Base-by-base conservation (phyloP, 2,888 invertebrate species). In the Acleris cristana region DNA sequence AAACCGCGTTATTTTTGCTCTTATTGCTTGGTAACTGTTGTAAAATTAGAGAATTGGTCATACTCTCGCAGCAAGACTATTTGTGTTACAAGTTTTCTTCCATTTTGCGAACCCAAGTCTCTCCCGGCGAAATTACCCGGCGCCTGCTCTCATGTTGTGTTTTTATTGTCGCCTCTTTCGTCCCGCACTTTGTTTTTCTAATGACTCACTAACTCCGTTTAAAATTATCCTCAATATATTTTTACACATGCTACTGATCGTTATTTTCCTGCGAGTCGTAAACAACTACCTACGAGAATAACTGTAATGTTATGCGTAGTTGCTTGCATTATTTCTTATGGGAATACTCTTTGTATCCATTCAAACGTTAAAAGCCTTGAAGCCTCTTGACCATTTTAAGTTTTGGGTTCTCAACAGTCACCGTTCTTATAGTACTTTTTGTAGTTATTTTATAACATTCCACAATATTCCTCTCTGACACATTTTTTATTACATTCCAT, bases 41-140 rank as follows among this genome's bases (percentile, higher is more conserved):
- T 82, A 86, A 86, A 89, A 85, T 90, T 89, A 90, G 89, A 87
- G 82, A 82, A 89, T 88, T 90, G 87, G 87, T 90, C 91, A 91
- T 88, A 81, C 85, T 75, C 74, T 78, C 74, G 78, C 77, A 79
- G 80, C 76, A 75, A 73, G 77, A 79, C 86, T 90, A 90, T 89
- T 89, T 88, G 87, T 87, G 84, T 79, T 75, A 73, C 70, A 78
- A 77, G 84, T 85, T 83, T 87, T 90, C 83, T 84, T 89, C 85
- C 86, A 85, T 88, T 90, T 89, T 84, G 83, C 80, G 74, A 64
- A 58, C 54, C 19, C 49, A 75, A 75, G 80, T 75, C 79, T 80
- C 80, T 76, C 81, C 80, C 81, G 78, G 82, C 84, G 81, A 90
- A 90, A 88, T 91, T 89, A 86, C 76, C 89, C 83, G 92, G 92